Conservation (phyloP, 2,113 vertebrate genomes). For the Microcebus tavaratra region DNA sequence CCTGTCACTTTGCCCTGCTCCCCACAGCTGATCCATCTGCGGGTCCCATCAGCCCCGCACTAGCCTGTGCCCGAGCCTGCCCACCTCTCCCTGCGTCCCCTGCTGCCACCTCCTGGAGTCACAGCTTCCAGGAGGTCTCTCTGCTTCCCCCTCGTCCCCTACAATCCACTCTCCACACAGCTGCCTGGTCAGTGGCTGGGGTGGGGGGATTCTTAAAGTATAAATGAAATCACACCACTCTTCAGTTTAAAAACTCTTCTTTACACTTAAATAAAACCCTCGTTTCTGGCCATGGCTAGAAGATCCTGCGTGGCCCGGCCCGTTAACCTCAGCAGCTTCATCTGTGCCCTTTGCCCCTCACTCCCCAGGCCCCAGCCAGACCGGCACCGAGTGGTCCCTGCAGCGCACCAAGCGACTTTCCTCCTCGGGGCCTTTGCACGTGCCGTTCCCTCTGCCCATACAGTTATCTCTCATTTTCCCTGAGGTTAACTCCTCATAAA, state of each 20-base stretch:
- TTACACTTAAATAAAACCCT: conserved; percentile 39
- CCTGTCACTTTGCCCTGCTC: background rate
- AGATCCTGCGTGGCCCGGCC: background rate
- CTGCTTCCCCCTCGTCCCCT: background rate
- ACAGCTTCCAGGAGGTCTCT: background rate
- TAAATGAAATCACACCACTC: conserved; percentile 49
- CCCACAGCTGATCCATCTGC: background rate
- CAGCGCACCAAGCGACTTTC: background rate
- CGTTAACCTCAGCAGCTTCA: background rate
- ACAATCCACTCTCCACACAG: background rate
- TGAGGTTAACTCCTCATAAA: background rate
- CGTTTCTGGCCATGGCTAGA: background rate
- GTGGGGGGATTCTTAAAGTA: background rate
- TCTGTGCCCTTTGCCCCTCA: background rate
- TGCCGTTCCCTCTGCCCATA: background rate
- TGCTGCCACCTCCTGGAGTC: background rate
- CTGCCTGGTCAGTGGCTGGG: background rate
- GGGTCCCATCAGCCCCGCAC: background rate
- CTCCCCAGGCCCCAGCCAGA: accelerated
- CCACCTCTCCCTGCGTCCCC: background rate
- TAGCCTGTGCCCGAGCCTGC: background rate
- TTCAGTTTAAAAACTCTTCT: conserved; percentile 20
- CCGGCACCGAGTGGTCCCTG: background rate
- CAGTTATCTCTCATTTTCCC: background rate
- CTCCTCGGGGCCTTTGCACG: background rate